These are phyloP conservation scores for Dicerorhinus sumatrensis DNA, from an alignment of 2,113 vertebrate species.

Conservation along the genomic window DNA sequence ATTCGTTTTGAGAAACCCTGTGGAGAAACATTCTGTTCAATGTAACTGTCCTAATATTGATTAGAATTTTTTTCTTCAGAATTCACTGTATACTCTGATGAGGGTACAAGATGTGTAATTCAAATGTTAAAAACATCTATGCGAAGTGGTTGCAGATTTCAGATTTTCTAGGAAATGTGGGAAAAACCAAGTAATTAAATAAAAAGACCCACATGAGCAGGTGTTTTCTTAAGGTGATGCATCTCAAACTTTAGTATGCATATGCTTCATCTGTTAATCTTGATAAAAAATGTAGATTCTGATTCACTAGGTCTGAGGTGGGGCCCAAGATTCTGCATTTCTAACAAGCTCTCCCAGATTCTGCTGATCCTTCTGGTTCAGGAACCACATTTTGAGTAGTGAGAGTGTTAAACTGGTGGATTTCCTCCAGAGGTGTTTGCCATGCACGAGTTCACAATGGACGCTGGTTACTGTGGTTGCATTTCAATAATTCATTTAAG, in stretches of 20 bases:
- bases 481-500: background rate
- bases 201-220: background rate
- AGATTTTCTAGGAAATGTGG: background rate
- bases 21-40: background rate
- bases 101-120: background rate
- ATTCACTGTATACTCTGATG: background rate
- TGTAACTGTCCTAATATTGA: background rate
- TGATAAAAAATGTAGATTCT: slow-evolving; percentile 12
- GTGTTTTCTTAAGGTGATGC: background rate
- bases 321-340: background rate
- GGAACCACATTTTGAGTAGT: background rate
- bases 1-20: slow-evolving; percentile 23
- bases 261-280: slow-evolving; percentile 4
- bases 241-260: background rate
- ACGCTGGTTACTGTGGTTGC: background rate
- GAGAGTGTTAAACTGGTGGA: background rate
- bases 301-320: background rate
- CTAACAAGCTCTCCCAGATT: background rate
- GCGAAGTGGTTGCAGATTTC: background rate
- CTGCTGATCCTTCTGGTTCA: background rate
- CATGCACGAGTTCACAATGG: background rate
- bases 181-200: background rate
- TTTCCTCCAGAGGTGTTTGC: background rate
- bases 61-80: background rate
- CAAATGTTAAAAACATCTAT: background rate